Conservation (phyloP, 2,797 vertebrate genomes). For the Mustela erminea region DNA sequence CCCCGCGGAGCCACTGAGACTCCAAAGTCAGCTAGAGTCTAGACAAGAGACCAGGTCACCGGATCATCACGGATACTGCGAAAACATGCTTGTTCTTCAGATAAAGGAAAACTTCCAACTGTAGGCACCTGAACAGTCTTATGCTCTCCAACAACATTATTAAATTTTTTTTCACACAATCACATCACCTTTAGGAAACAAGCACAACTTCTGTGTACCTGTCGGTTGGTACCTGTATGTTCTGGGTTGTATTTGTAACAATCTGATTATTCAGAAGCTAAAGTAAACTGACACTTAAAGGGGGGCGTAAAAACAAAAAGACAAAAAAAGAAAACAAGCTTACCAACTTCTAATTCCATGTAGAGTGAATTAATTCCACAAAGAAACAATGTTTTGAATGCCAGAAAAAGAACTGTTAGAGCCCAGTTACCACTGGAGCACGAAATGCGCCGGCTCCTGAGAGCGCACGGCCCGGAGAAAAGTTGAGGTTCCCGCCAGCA, state of each 20-base stretch:
- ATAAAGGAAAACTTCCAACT: not conserved
- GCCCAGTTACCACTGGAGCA: not conserved
- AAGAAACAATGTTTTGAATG: not conserved
- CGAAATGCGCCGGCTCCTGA: not conserved
- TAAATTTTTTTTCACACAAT: not conserved
- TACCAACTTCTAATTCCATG: not conserved
- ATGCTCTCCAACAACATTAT: no score
- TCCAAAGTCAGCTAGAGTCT: not conserved
- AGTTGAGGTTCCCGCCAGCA: not conserved
- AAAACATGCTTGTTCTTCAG: not conserved
- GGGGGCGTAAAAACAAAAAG: not conserved
- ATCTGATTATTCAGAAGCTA: not conserved
- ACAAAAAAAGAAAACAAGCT: not conserved
- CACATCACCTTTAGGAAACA: not conserved
- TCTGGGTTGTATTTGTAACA: not conserved
- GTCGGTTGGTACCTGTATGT: no score
- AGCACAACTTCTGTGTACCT: not conserved
- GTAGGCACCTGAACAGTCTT: not conserved
- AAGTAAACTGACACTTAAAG: not conserved
- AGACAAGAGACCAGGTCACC: not conserved
- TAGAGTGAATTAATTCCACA: not conserved
- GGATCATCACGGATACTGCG: accelerated
- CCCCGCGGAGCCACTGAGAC: not conserved
- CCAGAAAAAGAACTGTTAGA: not conserved
- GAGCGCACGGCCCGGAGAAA: not conserved